Evolutionary conservation across 1,140 invertebrate genomes (phyloP).

Genomic region (Drosophila auraria): DNA sequence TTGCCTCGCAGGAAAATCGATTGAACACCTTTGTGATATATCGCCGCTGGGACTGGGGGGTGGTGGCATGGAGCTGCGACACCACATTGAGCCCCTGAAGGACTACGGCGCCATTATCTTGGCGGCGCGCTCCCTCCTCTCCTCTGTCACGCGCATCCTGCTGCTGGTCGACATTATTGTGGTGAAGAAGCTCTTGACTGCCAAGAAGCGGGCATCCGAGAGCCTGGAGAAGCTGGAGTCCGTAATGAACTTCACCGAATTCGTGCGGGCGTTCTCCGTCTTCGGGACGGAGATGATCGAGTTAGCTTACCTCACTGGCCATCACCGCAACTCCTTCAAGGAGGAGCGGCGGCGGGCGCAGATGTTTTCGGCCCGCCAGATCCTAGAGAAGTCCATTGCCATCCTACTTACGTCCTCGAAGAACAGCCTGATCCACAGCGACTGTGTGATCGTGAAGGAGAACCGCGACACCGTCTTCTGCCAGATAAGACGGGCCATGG

Average conservation of each 20-base stretch:
- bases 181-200: constrained; percentile 97
- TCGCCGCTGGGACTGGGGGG: constrained; percentile 86
- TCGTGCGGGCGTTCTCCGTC: constrained; percentile 99
- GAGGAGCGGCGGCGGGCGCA: constrained; percentile 97
- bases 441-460: constrained; percentile 95
- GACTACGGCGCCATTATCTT: constrained; percentile 93
- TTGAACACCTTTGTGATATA: constrained; percentile 95
- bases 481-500: constrained; percentile 98
- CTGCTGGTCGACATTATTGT: constrained; percentile 99
- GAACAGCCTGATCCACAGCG: constrained; percentile 97
- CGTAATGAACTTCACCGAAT: constrained; percentile 98
- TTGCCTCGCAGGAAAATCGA: constrained; percentile 86
- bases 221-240: constrained; percentile 95
- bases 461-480: constrained; percentile 99
- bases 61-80: constrained; percentile 86
- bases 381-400: constrained; percentile 98
- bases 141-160: constrained; percentile 98
- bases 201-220: constrained; percentile 97
- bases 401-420: constrained; percentile 98
- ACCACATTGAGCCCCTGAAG: constrained; percentile 86
- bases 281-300: constrained; percentile 99
- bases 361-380: constrained; percentile 97
- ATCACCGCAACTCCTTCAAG: constrained; percentile 94
- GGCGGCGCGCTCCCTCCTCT: constrained; percentile 96
- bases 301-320: constrained; percentile 95